Conservation (phyloP, 2,113 vertebrate species). For the Carassius auratus region DNA sequence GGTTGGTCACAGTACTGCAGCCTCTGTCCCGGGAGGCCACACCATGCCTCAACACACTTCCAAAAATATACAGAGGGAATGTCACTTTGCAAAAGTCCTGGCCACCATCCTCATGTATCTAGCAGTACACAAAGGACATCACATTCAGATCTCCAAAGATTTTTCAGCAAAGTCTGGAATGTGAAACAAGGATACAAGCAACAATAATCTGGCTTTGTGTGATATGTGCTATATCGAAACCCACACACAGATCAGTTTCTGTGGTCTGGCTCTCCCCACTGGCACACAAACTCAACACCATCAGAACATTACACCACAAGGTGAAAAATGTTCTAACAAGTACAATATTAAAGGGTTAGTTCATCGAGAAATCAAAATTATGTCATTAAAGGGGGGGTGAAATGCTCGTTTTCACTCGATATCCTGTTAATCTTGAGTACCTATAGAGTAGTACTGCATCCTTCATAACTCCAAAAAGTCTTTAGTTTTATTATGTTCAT, state of each 20-base stretch:
- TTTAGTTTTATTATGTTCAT: too few relatives aligned
- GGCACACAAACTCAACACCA: slow-evolving; percentile 10
- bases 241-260: not conserved
- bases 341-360: not conserved
- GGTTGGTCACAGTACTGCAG: not conserved
- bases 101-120: too few relatives aligned
- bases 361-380: not conserved
- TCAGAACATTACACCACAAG: slow-evolving; percentile 1
- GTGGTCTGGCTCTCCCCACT: slow-evolving; percentile 21
- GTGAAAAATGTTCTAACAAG: not conserved
- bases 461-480: too few relatives aligned
- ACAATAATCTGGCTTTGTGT: not conserved
- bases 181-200: not conserved
- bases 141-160: not conserved
- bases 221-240: not conserved
- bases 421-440: too few relatives aligned
- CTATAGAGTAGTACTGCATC: too few relatives aligned
- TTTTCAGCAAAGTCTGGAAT: not conserved
- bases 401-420: too few relatives aligned
- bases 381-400: too few relatives aligned
- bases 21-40: not conserved
- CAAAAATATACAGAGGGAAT: slow-evolving; percentile 8
- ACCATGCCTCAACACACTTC: not conserved
- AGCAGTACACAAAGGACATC: not conserved
- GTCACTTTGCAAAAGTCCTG: not conserved